These are phyloP conservation scores for Acrossocheilus wenchowensis DNA, from an alignment of 2,797 vertebrate species.

Conservation along the genomic window DNA sequence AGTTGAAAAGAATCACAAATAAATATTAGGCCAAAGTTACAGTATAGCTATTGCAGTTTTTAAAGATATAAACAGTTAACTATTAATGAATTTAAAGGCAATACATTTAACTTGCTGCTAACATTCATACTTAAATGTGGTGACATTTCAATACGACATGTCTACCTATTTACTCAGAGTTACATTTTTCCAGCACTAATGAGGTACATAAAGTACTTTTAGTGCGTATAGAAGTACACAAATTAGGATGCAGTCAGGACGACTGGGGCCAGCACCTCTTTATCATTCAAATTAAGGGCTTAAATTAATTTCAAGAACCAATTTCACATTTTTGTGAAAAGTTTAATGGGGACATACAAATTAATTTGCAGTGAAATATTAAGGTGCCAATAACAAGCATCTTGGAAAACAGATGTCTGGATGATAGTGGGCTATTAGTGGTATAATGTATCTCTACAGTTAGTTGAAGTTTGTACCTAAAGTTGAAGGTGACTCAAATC, in stretches of 20 bases:
- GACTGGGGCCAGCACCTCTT: neutral
- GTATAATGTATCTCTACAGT: neutral
- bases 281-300: neutral
- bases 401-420: neutral
- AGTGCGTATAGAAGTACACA: neutral
- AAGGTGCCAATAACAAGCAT: neutral
- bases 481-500: neutral
- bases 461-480: neutral
- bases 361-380: neutral
- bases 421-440: neutral
- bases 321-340: neutral
- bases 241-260: neutral
- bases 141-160: neutral
- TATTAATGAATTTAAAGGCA: neutral
- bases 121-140: neutral
- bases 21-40: neutral
- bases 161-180: neutral
- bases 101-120: neutral
- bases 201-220: neutral
- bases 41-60: neutral
- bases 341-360: neutral
- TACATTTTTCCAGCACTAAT: neutral
- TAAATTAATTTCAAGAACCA: neutral
- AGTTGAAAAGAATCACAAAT: neutral
- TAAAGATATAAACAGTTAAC: neutral